Evolutionary conservation across 2,797 vertebrate genomes (phyloP), one percentile per base, ranked within the genome.

Genomic region (Antrozous pallidus): DNA sequence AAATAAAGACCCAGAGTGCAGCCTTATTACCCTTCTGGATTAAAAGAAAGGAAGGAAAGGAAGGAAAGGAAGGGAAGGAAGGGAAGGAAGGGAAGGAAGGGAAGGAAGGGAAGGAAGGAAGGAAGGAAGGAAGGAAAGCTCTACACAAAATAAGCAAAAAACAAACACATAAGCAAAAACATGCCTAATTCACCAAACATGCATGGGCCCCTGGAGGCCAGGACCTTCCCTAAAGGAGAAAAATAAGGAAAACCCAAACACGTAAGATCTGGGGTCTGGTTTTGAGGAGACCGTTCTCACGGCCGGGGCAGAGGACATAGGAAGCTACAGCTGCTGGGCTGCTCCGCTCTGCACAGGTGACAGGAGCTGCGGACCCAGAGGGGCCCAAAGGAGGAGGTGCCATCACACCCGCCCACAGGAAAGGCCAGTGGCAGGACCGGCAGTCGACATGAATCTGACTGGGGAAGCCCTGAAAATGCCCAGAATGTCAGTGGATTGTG

Each of bases 311-410:
- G 2, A 12, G 18, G 8, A 5, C 51, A 10, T 1, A 18, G 14
- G 2, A 61, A 40, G 69, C 40, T n/a, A 51, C 3, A 6, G 5
- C 0, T 2, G n/a, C 45, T 56, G 12, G 73, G 65, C 31, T 18
- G 17, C 2, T 22, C 8, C 7, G 13, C 40, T 63, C 40, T 51
- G 18, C 31, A 20, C 0, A 1, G 16, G 18, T 22, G 1, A 8
- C 18, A 36, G 31, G 31, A 18, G 11, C 17, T 13, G 11, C 8
- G 10, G 31, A 63, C 63, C 26, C 74, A 58, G 63, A 47, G 14
- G 54, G 33, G 58, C 31, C 40, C 58, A 49, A 24, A n/a, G 61
- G 18, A 24, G 56, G 40, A 67, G 42, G 42, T 40, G 20, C 42
- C 4, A 33, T 40, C 42, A 63, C 18, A 26, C 6, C 40, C 24